These are phyloP conservation scores for Coptodon rendalli DNA, from an alignment of 2,113 vertebrate species.

Conservation along the genomic window DNA sequence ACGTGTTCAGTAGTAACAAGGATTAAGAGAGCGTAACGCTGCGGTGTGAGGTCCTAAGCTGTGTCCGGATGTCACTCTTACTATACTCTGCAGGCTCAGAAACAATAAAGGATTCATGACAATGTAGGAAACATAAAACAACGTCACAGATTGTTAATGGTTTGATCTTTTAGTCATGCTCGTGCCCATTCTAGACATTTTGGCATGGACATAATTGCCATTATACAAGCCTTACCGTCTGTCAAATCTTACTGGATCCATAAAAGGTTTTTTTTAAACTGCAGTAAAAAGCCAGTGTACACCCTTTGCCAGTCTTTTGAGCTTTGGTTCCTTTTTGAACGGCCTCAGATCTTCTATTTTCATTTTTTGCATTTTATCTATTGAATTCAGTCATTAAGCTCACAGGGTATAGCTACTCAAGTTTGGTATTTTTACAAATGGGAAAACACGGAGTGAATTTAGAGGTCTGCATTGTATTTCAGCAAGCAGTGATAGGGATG, in stretches of 20 bases:
- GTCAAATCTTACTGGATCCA: neutral
- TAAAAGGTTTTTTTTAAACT: no score
- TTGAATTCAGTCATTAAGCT: neutral
- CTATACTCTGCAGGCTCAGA: neutral
- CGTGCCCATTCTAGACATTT: neutral
- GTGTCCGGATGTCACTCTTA: neutral
- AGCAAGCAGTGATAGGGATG: neutral
- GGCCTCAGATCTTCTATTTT: neutral
- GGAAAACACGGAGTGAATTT: neutral
- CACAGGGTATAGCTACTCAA: neutral
- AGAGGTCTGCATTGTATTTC: neutral
- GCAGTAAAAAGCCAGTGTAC: neutral
- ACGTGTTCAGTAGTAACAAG: neutral
- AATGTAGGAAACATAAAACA: neutral
- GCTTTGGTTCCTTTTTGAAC: neutral
- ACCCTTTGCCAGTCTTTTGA: no score
- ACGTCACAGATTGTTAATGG: neutral
- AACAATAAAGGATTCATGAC: neutral
- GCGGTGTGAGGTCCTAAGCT: neutral
- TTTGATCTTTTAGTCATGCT: neutral
- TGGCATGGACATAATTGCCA: neutral
- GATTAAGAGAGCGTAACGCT: neutral
- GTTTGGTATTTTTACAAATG: neutral
- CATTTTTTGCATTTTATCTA: neutral
- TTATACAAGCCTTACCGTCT: neutral